These are phyloP conservation scores for Pelecanoides urinatrix DNA, from an alignment of 2,113 vertebrate species.

Conservation along the genomic window DNA sequence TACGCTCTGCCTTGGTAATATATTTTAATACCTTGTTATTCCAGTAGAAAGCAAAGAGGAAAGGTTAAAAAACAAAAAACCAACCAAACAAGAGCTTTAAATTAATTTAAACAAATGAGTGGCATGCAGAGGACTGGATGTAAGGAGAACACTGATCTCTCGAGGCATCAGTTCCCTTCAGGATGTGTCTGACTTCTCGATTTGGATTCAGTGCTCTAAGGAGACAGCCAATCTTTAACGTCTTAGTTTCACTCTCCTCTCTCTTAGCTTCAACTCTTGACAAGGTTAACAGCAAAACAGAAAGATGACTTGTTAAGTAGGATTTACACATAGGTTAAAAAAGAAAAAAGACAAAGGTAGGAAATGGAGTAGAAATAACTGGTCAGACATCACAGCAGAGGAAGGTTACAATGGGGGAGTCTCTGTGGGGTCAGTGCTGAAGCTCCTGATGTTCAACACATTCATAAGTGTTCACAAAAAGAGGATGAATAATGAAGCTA, in stretches of 20 bases:
- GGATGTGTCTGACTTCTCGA: background rate
- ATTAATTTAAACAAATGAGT: background rate
- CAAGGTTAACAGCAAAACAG: background rate
- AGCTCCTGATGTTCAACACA: background rate
- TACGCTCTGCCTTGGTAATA: background rate
- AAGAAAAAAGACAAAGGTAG: background rate
- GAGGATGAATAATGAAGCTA: background rate
- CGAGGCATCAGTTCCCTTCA: background rate
- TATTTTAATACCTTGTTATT: background rate
- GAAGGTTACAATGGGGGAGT: background rate
- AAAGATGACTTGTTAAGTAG: background rate
- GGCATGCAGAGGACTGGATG: rapidly evolving
- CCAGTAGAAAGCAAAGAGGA: background rate
- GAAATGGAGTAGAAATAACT: background rate
- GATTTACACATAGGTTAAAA: background rate
- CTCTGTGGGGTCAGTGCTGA: background rate
- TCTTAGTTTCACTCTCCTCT: background rate
- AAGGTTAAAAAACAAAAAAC: background rate
- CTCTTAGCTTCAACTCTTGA: background rate
- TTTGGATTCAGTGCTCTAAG: background rate
- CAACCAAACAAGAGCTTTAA: background rate
- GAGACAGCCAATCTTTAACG: background rate
- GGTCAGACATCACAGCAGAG: background rate
- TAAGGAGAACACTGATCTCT: background rate
- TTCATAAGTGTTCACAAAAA: background rate